Percentiles rank a stretch among this genome's conserved stretches.
These are phyloP conservation scores for Melanotaenia boesemani DNA, from an alignment of 2,797 vertebrate genomes.

Conservation along the genomic window DNA sequence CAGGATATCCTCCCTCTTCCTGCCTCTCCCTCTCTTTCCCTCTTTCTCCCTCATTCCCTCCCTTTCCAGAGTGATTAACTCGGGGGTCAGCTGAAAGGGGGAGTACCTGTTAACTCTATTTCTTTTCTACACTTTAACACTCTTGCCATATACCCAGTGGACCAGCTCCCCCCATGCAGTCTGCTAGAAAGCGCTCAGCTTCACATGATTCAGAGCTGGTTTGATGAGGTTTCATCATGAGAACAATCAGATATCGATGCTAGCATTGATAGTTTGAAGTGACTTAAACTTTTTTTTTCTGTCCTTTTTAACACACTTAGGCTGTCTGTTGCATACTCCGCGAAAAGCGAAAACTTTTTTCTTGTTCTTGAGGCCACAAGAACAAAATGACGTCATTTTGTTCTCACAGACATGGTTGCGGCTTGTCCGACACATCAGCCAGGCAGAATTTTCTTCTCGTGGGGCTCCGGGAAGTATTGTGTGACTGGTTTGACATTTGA, in stretches of 20 bases:
- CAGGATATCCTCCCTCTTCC: slow-evolving; percentile 77
- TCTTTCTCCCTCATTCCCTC: slow-evolving; percentile 37
- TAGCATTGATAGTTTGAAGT: background rate
- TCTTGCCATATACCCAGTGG: slow-evolving; percentile 38
- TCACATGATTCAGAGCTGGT: slow-evolving; percentile 3
- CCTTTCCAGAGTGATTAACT: slow-evolving; percentile 34
- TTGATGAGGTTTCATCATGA: slow-evolving; percentile 5
- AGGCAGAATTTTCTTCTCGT: too few relatives aligned
- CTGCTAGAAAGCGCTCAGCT: slow-evolving; percentile 19
- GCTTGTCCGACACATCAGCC: too few relatives aligned
- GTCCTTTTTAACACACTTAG: background rate
- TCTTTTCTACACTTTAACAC: slow-evolving; percentile 68
- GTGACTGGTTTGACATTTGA: too few relatives aligned
- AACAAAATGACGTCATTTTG: too few relatives aligned
- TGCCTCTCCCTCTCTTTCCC: slow-evolving; percentile 57
- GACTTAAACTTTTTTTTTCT: background rate
- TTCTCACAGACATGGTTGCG: too few relatives aligned
- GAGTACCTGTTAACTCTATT: slow-evolving; percentile 72
- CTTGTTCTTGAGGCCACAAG: too few relatives aligned
- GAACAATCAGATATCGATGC: slow-evolving; percentile 9
- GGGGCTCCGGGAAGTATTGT: too few relatives aligned
- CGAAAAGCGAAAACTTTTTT: too few relatives aligned
- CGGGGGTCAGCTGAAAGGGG: slow-evolving; percentile 28
- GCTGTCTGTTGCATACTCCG: too few relatives aligned
- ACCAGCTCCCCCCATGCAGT: slow-evolving; percentile 37